A percentile compares a stretch with the other conserved stretches of the same genome.
Evolutionary conservation across 2,113 vertebrate genomes (phyloP).

Genomic region (Proterorhinus semilunaris): DNA sequence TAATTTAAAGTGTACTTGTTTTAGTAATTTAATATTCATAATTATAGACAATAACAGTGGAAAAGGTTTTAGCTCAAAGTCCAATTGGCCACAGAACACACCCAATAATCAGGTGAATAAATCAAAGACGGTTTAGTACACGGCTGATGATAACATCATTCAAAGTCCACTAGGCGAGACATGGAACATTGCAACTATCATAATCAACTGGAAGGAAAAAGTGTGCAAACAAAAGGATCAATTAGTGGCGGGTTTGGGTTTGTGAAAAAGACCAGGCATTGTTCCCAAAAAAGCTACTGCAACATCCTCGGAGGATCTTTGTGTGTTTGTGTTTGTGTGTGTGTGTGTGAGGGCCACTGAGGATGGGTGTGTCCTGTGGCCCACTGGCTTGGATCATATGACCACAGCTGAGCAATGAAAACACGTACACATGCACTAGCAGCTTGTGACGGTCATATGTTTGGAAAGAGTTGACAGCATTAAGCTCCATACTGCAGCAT

Average conservation of each 20-base stretch:
- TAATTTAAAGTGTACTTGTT: no score
- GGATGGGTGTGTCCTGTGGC: conserved; percentile 6
- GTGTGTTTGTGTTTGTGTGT: not conserved
- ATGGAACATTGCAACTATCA: no score
- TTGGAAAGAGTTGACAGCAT: conserved; percentile 3
- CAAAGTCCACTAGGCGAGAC: no score
- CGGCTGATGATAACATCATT: not conserved
- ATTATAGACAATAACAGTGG: no score
- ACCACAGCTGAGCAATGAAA: conserved; percentile 13
- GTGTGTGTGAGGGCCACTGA: not conserved
- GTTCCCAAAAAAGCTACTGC: not conserved
- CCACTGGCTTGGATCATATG: conserved; percentile 28
- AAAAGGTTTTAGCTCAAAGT: not conserved
- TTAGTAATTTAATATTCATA: no score
- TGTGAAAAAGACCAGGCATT: not conserved
- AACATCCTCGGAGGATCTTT: not conserved
- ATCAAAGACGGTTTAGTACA: not conserved
- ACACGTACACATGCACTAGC: not conserved
- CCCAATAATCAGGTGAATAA: not conserved
- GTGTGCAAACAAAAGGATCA: not conserved
- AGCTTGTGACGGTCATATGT: conserved; percentile 59
- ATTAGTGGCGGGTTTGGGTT: not conserved
- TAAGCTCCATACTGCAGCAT: not conserved
- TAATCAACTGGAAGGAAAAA: no score
- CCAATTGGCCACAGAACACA: not conserved